Percentiles rank a stretch among this genome's conserved stretches.
phyloP scores from a whole-genome alignment of 2,888 invertebrate genomes.

The Leucoma salicis region DNA sequence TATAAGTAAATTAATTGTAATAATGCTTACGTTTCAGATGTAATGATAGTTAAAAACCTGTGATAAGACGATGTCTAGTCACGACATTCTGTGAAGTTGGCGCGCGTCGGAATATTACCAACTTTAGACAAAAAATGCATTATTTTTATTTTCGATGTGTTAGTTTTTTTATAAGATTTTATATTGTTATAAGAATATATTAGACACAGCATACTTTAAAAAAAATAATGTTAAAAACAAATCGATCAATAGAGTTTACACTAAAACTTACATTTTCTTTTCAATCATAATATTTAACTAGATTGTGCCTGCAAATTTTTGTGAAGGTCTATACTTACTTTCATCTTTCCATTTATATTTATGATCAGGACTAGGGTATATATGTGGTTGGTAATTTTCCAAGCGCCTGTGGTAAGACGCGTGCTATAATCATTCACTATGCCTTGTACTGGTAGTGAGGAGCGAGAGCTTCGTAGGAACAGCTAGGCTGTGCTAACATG shows the following conservation, averaged over 20 bases:
- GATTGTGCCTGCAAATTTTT: too few species aligned
- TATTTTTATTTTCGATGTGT: too few species aligned
- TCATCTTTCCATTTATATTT: background rate
- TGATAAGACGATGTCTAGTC: conserved; percentile 54
- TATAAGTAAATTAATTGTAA: conserved; percentile 19
- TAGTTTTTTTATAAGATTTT: too few species aligned
- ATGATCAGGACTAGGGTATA: background rate
- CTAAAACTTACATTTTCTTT: too few species aligned
- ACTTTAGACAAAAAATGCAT: too few species aligned
- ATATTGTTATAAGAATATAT: too few species aligned
- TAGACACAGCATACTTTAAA: too few species aligned
- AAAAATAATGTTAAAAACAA: too few species aligned
- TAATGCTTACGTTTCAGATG: conserved; percentile 40
- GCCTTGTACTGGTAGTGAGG: conserved; percentile 59
- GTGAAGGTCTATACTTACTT: too few species aligned
- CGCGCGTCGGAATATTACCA: conserved; percentile 33
- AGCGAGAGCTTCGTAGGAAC: conserved; percentile 63
- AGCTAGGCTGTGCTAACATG: conserved; percentile 76
- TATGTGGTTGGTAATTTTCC: conserved; percentile 12
- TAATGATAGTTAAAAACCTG: conserved; percentile 49
- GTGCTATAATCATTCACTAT: conserved; percentile 48
- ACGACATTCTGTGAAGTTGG: conserved; percentile 7
- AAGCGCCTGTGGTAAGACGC: conserved; percentile 22
- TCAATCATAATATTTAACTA: too few species aligned
- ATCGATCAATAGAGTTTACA: too few species aligned